Evolutionary conservation across 1,140 invertebrate species (phyloP), one percentile per base, ranked within the genome.

Genomic region (Lordiphosa stackelbergi): DNA sequence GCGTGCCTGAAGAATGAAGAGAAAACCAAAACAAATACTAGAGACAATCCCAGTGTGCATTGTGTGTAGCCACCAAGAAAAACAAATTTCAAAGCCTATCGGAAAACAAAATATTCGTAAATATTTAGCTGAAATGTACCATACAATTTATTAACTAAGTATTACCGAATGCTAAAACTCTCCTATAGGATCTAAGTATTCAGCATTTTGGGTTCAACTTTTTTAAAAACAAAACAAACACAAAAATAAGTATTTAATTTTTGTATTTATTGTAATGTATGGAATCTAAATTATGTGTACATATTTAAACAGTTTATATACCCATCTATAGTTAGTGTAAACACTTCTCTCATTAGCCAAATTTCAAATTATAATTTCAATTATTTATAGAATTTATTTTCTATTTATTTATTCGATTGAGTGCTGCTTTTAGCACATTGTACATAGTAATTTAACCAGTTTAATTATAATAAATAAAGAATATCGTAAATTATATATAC

Each of bases 41-140:
- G 69, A 77, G 72, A 85, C 81, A 85, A 85, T 85, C 81, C 81
- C 81, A 85, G 81, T 85, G 81, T 85, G 81, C 61, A 60, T 54
- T 49, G 54, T 54, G 36, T 59, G 56, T 60, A 59, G 71, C 55
- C 40, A 57, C 69, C 71, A 57, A 55, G 57, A 69, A 52, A 58
- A 46, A 49, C 5, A 9, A 46, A 46, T 34, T 11, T 13, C 9
- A 10, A 42, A 69, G 55, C 49, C 60, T 53, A 13, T 12, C 54
- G 34, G 13, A 16, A 31, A 41, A 49, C 54, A 13, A 55, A 45
- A 41, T 13, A 41, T 41, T 13, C 12, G 7, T 31, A 31, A 8
- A 31, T 8, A 31, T 31, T 7, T 31, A 31, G 28, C 28, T 31
- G 28, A 31, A 31, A 31, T 31, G 28, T 31, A 31, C 7, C 6